These are phyloP conservation scores for Chauna torquata DNA, from an alignment of 2,113 vertebrate species.

Conservation along the genomic window DNA sequence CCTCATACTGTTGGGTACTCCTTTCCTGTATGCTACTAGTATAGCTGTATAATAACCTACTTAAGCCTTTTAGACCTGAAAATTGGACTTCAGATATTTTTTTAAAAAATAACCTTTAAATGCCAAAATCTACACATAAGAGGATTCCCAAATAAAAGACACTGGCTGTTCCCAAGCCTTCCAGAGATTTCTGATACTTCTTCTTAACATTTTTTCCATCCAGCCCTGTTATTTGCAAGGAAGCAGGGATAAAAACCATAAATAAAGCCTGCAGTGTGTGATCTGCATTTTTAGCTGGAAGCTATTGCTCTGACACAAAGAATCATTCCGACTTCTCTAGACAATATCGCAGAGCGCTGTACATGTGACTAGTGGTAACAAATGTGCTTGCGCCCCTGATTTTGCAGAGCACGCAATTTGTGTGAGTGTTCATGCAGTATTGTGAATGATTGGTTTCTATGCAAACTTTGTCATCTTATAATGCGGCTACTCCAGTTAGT, in stretches of 20 bases:
- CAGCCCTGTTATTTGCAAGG: neutral
- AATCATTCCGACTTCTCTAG: neutral
- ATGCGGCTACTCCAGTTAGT: neutral
- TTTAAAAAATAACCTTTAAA: neutral
- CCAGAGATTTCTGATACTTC: neutral
- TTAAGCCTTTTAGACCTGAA: neutral
- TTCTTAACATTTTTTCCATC: neutral
- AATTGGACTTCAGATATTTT: neutral
- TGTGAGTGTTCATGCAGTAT: neutral
- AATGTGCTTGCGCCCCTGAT: neutral
- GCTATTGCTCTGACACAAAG: neutral
- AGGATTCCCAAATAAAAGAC: neutral
- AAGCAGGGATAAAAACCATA: neutral
- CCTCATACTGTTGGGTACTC: neutral
- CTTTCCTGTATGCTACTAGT: neutral
- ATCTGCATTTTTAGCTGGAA: constrained; percentile 16
- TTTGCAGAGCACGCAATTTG: neutral
- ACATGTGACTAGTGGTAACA: constrained; percentile 21
- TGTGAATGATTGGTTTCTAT: constrained; percentile 14
- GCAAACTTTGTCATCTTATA: neutral
- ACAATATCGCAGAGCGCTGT: neutral
- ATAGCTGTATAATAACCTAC: neutral
- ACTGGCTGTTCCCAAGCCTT: neutral
- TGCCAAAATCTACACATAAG: neutral
- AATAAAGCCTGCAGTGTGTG: neutral